Conservation (phyloP, 2,797 vertebrate species). For the Labroides dimidiatus region DNA sequence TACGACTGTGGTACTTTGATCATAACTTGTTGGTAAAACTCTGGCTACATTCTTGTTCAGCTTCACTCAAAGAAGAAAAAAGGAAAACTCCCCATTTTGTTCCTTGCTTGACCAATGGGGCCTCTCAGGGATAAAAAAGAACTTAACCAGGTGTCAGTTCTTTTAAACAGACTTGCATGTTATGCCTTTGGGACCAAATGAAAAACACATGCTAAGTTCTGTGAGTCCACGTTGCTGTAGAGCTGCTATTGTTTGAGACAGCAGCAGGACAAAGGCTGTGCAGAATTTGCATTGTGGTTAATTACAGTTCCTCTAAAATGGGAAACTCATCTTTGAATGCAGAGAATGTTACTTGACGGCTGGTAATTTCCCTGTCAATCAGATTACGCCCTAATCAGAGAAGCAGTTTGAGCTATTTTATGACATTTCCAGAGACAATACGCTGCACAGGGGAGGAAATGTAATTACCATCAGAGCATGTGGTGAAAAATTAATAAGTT, state of each 20-base stretch:
- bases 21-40: no score
- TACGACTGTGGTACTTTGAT: no score
- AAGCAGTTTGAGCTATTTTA: conserved; percentile 79
- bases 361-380: conserved; percentile 82
- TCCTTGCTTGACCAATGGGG: background rate
- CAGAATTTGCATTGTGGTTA: conserved; percentile 68
- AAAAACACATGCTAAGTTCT: conserved; percentile 18
- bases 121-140: conserved; percentile 19
- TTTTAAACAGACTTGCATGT: conserved; percentile 14
- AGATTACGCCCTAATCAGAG: conserved; percentile 79
- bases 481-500: conserved; percentile 82
- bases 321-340: conserved; percentile 71
- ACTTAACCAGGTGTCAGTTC: conserved; percentile 6
- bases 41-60: no score
- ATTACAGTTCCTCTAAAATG: conserved; percentile 70
- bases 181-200: conserved; percentile 5
- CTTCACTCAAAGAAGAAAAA: no score
- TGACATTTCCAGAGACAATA: conserved; percentile 82
- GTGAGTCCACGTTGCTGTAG: conserved; percentile 40
- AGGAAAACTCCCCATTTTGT: no score
- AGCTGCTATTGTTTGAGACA: conserved; percentile 57
- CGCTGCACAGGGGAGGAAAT: conserved; percentile 77
- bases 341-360: conserved; percentile 73
- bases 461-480: conserved; percentile 82
- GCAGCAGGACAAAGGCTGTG: conserved; percentile 59